Conservation (phyloP, 2,888 invertebrate species). For the Craniophora ligustri region DNA sequence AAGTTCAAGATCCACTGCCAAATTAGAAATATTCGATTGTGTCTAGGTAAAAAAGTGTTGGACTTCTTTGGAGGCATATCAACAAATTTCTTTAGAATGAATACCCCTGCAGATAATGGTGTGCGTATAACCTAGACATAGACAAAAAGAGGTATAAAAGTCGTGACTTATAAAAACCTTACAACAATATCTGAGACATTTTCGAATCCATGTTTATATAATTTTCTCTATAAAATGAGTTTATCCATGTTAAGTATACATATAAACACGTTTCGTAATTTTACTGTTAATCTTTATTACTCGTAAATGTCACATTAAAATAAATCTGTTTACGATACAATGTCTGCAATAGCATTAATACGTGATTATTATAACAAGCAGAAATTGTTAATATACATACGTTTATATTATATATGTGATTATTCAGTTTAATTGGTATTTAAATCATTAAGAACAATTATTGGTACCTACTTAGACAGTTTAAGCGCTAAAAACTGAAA, state of each 20-base stretch:
- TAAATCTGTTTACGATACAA: conserved; percentile 9
- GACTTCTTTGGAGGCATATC: too few relatives aligned
- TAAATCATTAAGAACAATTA: not conserved
- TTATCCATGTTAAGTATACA: not conserved
- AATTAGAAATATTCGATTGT: too few relatives aligned
- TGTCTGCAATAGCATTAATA: conserved; percentile 7
- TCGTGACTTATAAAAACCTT: not conserved
- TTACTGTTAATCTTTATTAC: conserved; percentile 21
- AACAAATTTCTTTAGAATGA: too few relatives aligned
- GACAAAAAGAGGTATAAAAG: too few relatives aligned
- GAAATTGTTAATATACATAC: too few relatives aligned
- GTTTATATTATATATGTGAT: too few relatives aligned
- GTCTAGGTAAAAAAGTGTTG: too few relatives aligned
- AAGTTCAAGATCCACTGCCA: too few relatives aligned
- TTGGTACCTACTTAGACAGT: not conserved
- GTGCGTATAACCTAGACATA: too few relatives aligned
- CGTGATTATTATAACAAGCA: too few relatives aligned
- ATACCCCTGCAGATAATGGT: too few relatives aligned
- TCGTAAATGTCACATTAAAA: conserved; percentile 5
- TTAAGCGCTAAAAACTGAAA: not conserved
- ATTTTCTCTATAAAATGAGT: not conserved
- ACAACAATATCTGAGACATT: not conserved
- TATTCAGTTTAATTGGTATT: too few relatives aligned
- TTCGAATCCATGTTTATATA: not conserved
- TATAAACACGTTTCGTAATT: not conserved